Evolutionary conservation across 1,140 invertebrate species (phyloP).

Genomic region (Drosophila nannoptera): DNA sequence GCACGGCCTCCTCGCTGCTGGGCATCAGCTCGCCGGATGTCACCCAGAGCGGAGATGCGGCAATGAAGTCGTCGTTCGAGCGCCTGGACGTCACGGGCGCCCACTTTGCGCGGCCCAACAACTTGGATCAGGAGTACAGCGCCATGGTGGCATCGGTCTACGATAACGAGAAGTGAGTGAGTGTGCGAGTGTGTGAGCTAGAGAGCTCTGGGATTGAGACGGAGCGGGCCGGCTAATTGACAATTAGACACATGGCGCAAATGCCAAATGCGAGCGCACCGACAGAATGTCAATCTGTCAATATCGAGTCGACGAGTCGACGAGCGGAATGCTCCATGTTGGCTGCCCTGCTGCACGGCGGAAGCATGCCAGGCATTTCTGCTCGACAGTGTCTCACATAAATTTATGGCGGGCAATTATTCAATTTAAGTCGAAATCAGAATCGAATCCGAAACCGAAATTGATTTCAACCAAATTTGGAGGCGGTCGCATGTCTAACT

Average conservation of each 20-base stretch:
- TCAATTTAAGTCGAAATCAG: constrained; percentile 63
- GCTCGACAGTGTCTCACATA: constrained; percentile 70
- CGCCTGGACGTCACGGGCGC: constrained; percentile 43
- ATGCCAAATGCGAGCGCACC: constrained; percentile 32
- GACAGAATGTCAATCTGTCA: too few relatives aligned
- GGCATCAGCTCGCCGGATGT: constrained; percentile 29
- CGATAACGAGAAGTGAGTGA: constrained; percentile 69
- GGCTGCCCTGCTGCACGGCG: constrained; percentile 1
- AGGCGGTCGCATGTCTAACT: constrained; percentile 40
- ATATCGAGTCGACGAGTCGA: not conserved
- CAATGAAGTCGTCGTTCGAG: constrained; percentile 70
- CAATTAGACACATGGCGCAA: constrained; percentile 63
- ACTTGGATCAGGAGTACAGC: constrained; percentile 71
- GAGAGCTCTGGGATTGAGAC: constrained; percentile 31
- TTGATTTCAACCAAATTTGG: constrained; percentile 39
- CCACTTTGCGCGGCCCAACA: constrained; percentile 48
- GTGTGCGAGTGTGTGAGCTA: too few relatives aligned
- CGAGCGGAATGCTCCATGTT: too few relatives aligned
- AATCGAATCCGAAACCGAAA: constrained; percentile 35
- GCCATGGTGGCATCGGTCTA: constrained; percentile 73
- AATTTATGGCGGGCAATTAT: constrained; percentile 72
- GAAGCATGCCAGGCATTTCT: constrained; percentile 46
- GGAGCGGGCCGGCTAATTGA: constrained; percentile 57
- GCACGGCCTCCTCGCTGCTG: constrained; percentile 55
- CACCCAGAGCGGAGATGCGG: constrained; percentile 44